A percentile compares a stretch with the other conserved stretches of the same genome.
phyloP scores from a whole-genome alignment of 1,140 invertebrate genomes.

The Popillia japonica region DNA sequence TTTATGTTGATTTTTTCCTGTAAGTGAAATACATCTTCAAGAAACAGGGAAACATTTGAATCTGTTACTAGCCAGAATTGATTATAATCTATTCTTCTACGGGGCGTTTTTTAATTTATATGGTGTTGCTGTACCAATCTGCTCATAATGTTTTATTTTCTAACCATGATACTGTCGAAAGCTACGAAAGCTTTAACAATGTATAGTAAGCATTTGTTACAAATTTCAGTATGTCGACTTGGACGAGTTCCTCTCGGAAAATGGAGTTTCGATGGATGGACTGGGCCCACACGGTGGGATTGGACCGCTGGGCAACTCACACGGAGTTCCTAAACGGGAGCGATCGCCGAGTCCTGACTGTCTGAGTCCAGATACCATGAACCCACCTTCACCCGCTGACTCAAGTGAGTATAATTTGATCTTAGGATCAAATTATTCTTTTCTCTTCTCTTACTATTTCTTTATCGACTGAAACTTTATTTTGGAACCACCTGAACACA shows the following conservation, averaged over 20 bases:
- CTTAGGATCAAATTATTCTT: too few species aligned
- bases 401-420: slow-evolving; percentile 71
- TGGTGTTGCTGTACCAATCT: too few species aligned
- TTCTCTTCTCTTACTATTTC: not conserved
- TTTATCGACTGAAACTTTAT: not conserved
- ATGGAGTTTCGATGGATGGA: slow-evolving; percentile 85
- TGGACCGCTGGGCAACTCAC: slow-evolving; percentile 64
- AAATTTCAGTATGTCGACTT: slow-evolving; percentile 90
- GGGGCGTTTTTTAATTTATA: too few species aligned
- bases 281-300: slow-evolving; percentile 66
- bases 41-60: too few species aligned
- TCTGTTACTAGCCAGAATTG: too few species aligned
- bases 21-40: too few species aligned
- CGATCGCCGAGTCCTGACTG: slow-evolving; percentile 84
- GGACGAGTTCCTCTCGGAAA: slow-evolving; percentile 95
- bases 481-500: slow-evolving; percentile 17
- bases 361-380: slow-evolving; percentile 84
- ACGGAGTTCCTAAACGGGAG: slow-evolving; percentile 74
- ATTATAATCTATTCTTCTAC: too few species aligned
- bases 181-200: not conserved
- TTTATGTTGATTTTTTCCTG: too few species aligned
- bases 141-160: too few species aligned
- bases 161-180: too few species aligned
- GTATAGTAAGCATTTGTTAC: slow-evolving; percentile 40
- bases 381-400: slow-evolving; percentile 85